These are phyloP conservation scores for Diachasma alloeum DNA, from an alignment of 1,140 invertebrate genomes.

Conservation along the genomic window DNA sequence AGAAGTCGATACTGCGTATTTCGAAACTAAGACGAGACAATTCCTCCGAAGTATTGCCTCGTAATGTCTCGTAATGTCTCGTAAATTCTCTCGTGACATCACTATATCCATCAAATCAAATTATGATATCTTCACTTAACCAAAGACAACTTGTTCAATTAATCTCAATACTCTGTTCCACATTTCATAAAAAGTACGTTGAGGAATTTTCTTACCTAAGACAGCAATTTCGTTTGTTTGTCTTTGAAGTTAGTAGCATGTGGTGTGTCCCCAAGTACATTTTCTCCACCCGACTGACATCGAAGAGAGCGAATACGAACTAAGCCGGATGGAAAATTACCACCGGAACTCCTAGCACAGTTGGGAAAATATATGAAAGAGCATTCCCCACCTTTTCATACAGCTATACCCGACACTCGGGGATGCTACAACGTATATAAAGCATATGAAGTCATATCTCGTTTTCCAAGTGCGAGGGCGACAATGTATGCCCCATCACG, in stretches of 20 bases:
- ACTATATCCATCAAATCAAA: too few relatives aligned
- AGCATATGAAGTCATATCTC: conserved; percentile 13
- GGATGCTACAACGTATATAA: background rate
- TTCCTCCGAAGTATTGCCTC: too few relatives aligned
- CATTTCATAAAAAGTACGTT: background rate
- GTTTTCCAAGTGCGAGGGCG: conserved; percentile 34
- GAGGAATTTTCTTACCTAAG: background rate
- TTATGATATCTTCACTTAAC: too few relatives aligned
- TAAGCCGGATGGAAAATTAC: conserved; percentile 52
- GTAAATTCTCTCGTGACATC: too few relatives aligned
- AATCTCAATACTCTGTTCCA: too few relatives aligned
- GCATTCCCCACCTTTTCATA: conserved; percentile 39
- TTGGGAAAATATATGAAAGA: conserved; percentile 47
- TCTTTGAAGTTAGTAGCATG: background rate
- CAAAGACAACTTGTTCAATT: too few relatives aligned
- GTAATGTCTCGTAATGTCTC: too few relatives aligned
- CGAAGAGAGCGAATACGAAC: conserved; percentile 2
- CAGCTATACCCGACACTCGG: conserved; percentile 16
- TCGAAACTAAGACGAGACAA: too few relatives aligned
- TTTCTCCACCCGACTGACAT: background rate
- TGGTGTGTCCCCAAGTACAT: background rate
- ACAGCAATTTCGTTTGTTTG: background rate
- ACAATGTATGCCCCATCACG: conserved; percentile 42
- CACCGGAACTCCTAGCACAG: conserved; percentile 32
- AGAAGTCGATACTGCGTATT: too few relatives aligned